phyloP scores from a whole-genome alignment of 2,797 vertebrate species.

The Cossypha heuglini region DNA sequence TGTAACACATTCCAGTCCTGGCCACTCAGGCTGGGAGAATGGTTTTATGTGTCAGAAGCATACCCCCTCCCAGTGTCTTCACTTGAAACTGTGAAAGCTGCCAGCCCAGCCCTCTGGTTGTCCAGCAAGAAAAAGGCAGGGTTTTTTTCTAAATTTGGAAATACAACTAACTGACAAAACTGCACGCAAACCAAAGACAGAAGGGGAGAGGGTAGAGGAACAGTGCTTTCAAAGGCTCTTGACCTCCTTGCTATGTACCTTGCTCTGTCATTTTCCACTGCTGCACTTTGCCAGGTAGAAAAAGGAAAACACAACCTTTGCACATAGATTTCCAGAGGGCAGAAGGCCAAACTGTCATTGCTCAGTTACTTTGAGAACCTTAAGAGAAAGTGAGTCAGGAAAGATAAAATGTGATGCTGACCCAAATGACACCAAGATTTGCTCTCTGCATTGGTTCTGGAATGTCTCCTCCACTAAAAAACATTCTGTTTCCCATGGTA shows the following conservation, averaged over 20 bases:
- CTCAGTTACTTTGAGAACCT: background rate
- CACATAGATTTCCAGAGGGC: background rate
- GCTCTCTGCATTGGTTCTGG: background rate
- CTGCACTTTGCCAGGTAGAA: background rate
- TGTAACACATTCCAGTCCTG: background rate
- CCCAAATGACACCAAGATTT: background rate
- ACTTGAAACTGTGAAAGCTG: background rate
- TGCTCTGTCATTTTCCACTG: background rate
- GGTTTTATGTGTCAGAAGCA: rapidly evolving
- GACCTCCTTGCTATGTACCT: background rate
- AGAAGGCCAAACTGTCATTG: background rate
- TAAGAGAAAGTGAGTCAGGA: background rate
- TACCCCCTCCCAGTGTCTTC: background rate
- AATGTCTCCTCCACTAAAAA: background rate
- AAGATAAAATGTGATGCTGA: background rate
- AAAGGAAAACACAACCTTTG: background rate
- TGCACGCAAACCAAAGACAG: background rate
- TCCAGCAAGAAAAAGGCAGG: background rate
- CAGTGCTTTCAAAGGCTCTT: background rate
- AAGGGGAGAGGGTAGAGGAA: background rate
- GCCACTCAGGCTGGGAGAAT: background rate
- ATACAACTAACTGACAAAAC: background rate
- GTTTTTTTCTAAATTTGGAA: background rate
- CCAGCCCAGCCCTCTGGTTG: background rate
- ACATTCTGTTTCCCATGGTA: background rate